Evolutionary conservation across 2,113 vertebrate genomes (phyloP), one percentile per base, ranked within the genome.

Genomic region (Potamarius usumacintae): DNA sequence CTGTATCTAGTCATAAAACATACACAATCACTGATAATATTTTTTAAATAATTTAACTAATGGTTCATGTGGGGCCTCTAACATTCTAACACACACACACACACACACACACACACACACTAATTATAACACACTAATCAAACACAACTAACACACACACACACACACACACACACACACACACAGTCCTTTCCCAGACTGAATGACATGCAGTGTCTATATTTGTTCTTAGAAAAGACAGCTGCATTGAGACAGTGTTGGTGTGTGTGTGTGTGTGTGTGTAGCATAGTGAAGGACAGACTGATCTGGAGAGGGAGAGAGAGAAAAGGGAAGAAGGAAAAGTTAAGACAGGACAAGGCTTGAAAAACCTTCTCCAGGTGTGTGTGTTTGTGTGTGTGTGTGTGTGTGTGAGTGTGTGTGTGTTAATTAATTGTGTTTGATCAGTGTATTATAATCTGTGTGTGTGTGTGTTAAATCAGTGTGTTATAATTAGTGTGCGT

Each of bases 121-220:
- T 30, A 30, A 30, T 30, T 30, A 30, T 30, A 30, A 60, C 63
- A 83, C 18, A 79, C 63, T 30, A 1, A 30, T 30, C 30, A 30
- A 30, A 30, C 30, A 30, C 30, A 30, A 30, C 30, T 30, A 30
- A 30, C 71, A 74, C 71, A 48, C 34, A 22, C 71, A 74, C 18
- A 74, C 7, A 76, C 42, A 77, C 22, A 77, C 72, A 76, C 18
- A 77, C 74, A 52, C 22, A 77, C 42, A 52, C 20, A n/a, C 10
- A 79, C 76, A 79, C 55, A 27, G 17, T 42, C 82, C 85, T 67
- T 86, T 15, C 58, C 76, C 69, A 48, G 12, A 81, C 18, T 80
- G 69, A 89, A 85, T 90, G 87, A 87, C 89, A 88, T 60, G 84
- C 92, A 93, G 94, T 93, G 92, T 94, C 94, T 95, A 95, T 93